These are phyloP conservation scores for Pitangus sulphuratus DNA, from an alignment of 2,797 vertebrate genomes.

Conservation along the genomic window DNA sequence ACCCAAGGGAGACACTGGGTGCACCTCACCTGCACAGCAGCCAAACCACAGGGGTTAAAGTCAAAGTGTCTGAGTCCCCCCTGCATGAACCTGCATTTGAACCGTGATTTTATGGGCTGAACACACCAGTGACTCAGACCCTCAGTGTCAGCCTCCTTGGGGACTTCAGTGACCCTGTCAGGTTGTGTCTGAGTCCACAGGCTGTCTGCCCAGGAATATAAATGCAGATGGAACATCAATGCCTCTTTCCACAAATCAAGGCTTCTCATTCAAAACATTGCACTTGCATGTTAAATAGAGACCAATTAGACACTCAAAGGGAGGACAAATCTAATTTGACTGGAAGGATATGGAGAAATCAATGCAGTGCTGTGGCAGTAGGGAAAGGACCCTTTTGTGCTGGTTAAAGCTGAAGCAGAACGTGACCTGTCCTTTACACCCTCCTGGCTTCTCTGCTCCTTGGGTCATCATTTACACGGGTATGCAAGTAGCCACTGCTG, in stretches of 20 bases:
- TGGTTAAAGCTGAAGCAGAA: not conserved
- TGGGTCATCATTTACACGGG: not conserved
- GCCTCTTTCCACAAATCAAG: slow-evolving; percentile 29
- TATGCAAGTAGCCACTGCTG: not conserved
- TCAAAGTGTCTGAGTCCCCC: not conserved
- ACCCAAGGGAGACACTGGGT: not conserved
- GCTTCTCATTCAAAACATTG: slow-evolving; percentile 25
- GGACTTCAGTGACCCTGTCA: not conserved
- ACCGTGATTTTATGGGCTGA: not conserved
- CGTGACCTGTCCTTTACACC: not conserved
- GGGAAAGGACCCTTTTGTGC: not conserved
- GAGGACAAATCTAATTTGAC: slow-evolving; percentile 12
- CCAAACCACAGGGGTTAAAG: not conserved
- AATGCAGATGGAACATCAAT: not conserved
- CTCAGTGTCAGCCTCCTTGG: not conserved
- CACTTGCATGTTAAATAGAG: slow-evolving; percentile 4
- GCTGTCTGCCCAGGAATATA: not conserved
- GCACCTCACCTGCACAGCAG: not conserved
- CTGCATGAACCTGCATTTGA: not conserved
- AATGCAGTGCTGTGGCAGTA: not conserved
- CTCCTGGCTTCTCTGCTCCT: not conserved
- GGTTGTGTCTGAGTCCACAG: not conserved
- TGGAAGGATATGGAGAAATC: not conserved
- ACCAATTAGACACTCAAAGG: slow-evolving; percentile 12
- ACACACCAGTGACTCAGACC: not conserved